phyloP scores from a whole-genome alignment of 2,888 invertebrate genomes.

The Cerastoderma edule region DNA sequence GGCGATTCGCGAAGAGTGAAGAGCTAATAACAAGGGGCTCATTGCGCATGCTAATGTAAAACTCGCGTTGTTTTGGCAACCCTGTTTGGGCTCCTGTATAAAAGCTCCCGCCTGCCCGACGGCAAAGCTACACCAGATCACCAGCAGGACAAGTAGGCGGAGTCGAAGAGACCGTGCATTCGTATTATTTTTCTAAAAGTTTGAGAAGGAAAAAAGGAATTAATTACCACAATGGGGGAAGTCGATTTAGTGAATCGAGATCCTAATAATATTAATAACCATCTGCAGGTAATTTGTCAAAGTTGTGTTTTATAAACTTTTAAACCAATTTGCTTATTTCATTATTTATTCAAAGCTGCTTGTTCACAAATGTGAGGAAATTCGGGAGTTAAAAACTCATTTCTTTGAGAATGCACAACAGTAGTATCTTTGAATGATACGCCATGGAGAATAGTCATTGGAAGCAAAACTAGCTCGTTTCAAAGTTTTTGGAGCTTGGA shows the following conservation, averaged over 20 bases:
- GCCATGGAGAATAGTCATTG: too few relatives aligned
- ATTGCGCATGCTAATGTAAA: too few relatives aligned
- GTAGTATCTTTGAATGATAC: too few relatives aligned
- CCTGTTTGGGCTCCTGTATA: background rate
- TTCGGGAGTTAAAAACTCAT: too few relatives aligned
- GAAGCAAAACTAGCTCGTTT: too few relatives aligned
- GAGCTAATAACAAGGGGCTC: too few relatives aligned
- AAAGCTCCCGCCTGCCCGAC: background rate
- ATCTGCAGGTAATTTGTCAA: conserved; percentile 87
- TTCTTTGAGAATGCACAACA: too few relatives aligned
- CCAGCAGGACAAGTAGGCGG: background rate
- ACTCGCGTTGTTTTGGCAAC: background rate
- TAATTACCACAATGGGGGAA: conserved; percentile 13
- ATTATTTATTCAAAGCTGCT: too few relatives aligned
- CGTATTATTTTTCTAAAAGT: background rate
- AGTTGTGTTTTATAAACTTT: background rate
- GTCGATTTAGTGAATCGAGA: conserved; percentile 88
- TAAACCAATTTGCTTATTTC: too few relatives aligned
- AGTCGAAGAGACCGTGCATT: background rate
- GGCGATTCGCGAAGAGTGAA: too few relatives aligned
- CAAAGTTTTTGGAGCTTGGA: too few relatives aligned
- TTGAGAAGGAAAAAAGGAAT: background rate
- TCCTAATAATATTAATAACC: conserved; percentile 89
- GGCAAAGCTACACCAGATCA: background rate
- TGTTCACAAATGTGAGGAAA: background rate